Evolutionary conservation across 1,140 invertebrate genomes (phyloP), one percentile per base, ranked within the genome.

Genomic region (Caerostris extrusa): DNA sequence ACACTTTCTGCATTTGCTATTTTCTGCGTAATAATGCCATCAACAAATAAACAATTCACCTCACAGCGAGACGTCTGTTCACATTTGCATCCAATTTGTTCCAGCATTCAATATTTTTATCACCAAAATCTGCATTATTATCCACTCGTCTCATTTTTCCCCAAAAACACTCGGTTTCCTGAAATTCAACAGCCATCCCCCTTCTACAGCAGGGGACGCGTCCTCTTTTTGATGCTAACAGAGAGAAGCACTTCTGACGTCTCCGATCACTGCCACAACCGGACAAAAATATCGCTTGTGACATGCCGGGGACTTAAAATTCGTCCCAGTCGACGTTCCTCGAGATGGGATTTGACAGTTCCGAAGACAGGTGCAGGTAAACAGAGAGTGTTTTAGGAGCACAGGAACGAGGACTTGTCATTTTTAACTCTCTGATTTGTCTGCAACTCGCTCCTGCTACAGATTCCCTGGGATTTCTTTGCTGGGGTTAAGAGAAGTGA

Each of bases 241-340:
- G n/a, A 55, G 61, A n/a, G 88, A 12, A 77, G 57, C 88, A 58
- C 57, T 57, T 56, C 67, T 71, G 88, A 71, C 88, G 55, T 57
- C 53, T n/a, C 67, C 88, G 67, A 58, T 90, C 88, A 77, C 67
- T 55, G 88, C 55, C 83, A 77, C 53, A 71, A 90, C 88, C 88
- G 88, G 88, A 90, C 88, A 77, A 71, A 90, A 90, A 90, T 90
- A 90, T 90, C 88, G 34, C 56, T 58, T 50, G 55, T 90, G 88
- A 90, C 88, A 90, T 56, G 67, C 7, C 50, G 7, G 67, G n/a
- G 88, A 90, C 69, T 90, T 90, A 90, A 90, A 90, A 90, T 90
- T 67, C 88, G 12, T 90, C 67, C 34, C 55, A 50, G 60, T n/a
- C 67, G 34, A 77, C 61, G 60, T 90, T 67, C 19, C 56, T 5